Base-by-base conservation (phyloP, 2,113 vertebrate species). In the Hoplias malabaricus region DNA sequence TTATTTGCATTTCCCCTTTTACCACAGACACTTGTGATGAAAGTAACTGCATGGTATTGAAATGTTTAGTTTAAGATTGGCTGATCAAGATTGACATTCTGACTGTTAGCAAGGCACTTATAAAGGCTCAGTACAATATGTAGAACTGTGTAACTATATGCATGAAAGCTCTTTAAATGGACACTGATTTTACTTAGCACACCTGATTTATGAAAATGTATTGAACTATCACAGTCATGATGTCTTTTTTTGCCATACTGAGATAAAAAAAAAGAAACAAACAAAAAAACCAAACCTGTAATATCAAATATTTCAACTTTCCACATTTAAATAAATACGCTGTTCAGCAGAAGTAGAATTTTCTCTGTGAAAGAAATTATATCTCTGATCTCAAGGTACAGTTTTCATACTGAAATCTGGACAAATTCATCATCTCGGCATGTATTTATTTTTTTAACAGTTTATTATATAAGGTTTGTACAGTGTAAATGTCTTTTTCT, bases 401-500 rank as follows among this genome's bases (percentile, higher is more conserved):
- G 68, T 71, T 81, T 36, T 68, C 27, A 34, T 61, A 43, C 62
- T 38, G 27, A 70, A 36, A 9, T 66, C n/a, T 25, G 65, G 38
- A 23, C 40, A 69, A 59, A 48, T 63, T 11, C 34, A 71, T 77
- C n/a, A 42, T 40, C 42, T 73, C 27, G 29, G 61, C 61, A 67
- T 81, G 74, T 53, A 9, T 34, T 33, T 50, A n/a, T n/a, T n/a
- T 68, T 80, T 76, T 80, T 70, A 69, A 43, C 33, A 53, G 29
- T 75, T 75, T 77, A 67, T 72, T 67, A 77, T 65, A 13, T 48
- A 46, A 59, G 57, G 36, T 69, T 77, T 77, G 25, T 48, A 69
- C 67, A 0, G 42, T 53, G 19, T 53, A 23, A 53, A n/a, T n/a
- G n/a, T n/a, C n/a, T 53, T 53, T 74, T 76, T 34, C 14, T 27